Percentiles rank a stretch among this genome's conserved stretches.
Conservation (phyloP, 1,140 invertebrate species). For the Tenebrio molitor region DNA sequence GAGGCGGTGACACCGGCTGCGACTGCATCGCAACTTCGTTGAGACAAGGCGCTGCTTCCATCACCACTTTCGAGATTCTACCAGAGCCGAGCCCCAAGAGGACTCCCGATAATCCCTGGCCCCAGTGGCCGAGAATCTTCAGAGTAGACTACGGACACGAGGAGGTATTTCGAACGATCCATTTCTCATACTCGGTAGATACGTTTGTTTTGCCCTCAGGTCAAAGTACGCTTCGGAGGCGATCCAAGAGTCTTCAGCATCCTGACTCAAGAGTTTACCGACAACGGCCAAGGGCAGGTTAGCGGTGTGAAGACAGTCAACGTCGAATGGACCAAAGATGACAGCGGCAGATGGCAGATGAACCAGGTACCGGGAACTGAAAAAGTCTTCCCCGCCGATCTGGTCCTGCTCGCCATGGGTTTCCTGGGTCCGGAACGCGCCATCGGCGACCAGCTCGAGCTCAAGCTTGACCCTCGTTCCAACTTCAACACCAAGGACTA, state of each 20-base stretch:
- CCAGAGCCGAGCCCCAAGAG: slow-evolving; percentile 89
- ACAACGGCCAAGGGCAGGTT: slow-evolving; percentile 92
- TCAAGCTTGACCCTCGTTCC: slow-evolving; percentile 90
- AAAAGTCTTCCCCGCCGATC: slow-evolving; percentile 88
- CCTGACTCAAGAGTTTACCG: slow-evolving; percentile 94
- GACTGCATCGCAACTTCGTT: slow-evolving; percentile 99
- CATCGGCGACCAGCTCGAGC: slow-evolving; percentile 86
- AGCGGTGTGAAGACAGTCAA: slow-evolving; percentile 90
- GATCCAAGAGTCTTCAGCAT: slow-evolving; percentile 96
- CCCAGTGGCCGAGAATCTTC: slow-evolving; percentile 97
- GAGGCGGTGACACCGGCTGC: slow-evolving; percentile 99
- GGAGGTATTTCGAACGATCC: slow-evolving; percentile 76
- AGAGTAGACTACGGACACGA: slow-evolving; percentile 99
- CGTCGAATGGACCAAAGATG: slow-evolving; percentile 95
- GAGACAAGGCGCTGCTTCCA: slow-evolving; percentile 95
- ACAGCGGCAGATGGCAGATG: slow-evolving; percentile 95
- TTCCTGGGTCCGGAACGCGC: slow-evolving; percentile 97
- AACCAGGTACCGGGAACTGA: slow-evolving; percentile 87
- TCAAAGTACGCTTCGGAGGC: slow-evolving; percentile 86
- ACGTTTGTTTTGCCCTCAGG: slow-evolving; percentile 51
- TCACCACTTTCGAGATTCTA: slow-evolving; percentile 98
- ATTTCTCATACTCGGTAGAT: not conserved
- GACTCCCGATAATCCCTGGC: slow-evolving; percentile 95
- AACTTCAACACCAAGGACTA: slow-evolving; percentile 93
- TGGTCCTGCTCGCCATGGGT: slow-evolving; percentile 98